Percentiles rank a stretch among this genome's conserved stretches.
Evolutionary conservation across 2,797 vertebrate species (phyloP).

Genomic region (Todus mexicanus): DNA sequence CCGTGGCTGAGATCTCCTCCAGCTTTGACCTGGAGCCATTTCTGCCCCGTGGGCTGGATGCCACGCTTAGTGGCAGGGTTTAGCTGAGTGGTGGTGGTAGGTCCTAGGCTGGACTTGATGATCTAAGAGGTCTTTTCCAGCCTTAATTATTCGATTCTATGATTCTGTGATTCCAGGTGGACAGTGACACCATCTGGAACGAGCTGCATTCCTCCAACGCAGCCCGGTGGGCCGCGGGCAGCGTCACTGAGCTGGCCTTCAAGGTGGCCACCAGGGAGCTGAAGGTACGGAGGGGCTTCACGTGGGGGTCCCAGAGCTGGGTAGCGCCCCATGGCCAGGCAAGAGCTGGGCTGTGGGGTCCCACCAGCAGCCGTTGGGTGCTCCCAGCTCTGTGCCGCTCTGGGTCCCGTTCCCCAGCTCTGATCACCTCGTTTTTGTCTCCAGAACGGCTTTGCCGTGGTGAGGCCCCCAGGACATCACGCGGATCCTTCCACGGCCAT

Average conservation of each 20-base stretch:
- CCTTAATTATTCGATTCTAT: too few relatives aligned
- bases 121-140: too few relatives aligned
- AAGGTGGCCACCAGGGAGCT: slow-evolving; percentile 91
- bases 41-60: too few relatives aligned
- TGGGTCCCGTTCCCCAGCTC: neutral
- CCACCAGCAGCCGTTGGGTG: rapidly evolving
- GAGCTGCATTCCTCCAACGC: slow-evolving; percentile 94
- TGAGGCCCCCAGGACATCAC: slow-evolving; percentile 94
- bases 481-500: slow-evolving; percentile 92
- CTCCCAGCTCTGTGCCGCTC: neutral
- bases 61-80: too few relatives aligned
- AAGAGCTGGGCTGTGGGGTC: neutral
- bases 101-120: too few relatives aligned
- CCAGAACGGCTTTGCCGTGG: slow-evolving; percentile 95
- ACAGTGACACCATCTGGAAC: slow-evolving; percentile 97
- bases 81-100: too few relatives aligned
- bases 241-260: slow-evolving; percentile 90
- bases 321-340: rapidly evolving
- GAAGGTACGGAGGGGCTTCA: slow-evolving; percentile 78
- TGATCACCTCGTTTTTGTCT: neutral
- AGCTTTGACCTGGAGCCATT: too few relatives aligned
- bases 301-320: neutral
- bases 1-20: neutral
- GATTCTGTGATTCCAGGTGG: too few relatives aligned
- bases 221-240: slow-evolving; percentile 90